Conservation (phyloP, 2,113 vertebrate species). For the Cebus imitator region DNA sequence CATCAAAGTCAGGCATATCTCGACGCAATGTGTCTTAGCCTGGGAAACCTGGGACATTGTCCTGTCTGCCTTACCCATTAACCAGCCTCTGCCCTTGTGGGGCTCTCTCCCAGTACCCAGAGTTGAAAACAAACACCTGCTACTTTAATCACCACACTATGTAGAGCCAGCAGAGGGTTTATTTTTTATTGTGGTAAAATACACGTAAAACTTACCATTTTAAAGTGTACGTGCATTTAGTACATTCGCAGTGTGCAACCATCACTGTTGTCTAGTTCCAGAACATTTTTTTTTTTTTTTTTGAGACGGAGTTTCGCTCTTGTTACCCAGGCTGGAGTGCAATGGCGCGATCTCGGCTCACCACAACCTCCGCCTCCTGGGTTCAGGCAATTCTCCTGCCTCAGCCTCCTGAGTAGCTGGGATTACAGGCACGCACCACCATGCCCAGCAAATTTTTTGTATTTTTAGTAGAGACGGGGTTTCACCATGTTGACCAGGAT, state of each 20-base stretch:
- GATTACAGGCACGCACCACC: too few relatives aligned
- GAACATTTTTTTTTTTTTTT: not conserved
- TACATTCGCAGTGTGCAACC: not conserved
- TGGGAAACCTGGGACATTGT: not conserved
- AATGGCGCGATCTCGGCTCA: too few relatives aligned
- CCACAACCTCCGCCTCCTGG: too few relatives aligned
- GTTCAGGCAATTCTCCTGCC: too few relatives aligned
- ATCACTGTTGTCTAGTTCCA: not conserved
- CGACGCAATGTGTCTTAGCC: not conserved
- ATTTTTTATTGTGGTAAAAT: not conserved
- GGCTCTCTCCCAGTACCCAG: too few relatives aligned
- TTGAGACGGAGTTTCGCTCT: too few relatives aligned
- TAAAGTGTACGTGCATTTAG: not conserved
- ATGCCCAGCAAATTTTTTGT: too few relatives aligned
- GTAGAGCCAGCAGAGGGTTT: not conserved
- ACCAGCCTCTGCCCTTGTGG: too few relatives aligned
- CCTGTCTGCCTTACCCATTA: not conserved
- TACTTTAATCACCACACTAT: not conserved
- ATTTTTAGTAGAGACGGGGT: too few relatives aligned
- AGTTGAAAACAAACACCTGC: not conserved
- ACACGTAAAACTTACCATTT: not conserved
- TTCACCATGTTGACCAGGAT: too few relatives aligned
- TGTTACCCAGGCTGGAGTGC: too few relatives aligned
- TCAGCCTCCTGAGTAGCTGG: too few relatives aligned
- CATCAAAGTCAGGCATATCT: not conserved